Base-by-base conservation (phyloP, 2,888 invertebrate species). In the Macaria liturata region DNA sequence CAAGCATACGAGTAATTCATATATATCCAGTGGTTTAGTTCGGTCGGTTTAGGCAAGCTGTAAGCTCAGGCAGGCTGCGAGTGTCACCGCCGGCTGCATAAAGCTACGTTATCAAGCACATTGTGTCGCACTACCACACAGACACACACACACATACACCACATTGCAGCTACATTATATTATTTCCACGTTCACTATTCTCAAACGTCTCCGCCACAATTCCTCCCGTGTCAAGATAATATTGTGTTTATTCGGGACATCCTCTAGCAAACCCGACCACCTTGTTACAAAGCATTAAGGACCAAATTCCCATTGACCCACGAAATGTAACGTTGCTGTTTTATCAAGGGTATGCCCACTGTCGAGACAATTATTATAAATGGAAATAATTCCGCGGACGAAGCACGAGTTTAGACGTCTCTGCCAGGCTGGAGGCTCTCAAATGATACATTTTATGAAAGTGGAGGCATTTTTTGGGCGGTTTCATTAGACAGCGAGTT, bases 201-300 rank as follows among this genome's bases (percentile, higher is more conserved):
- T 31, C 47, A 45, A 46, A 59, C 55, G 57, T 64, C 64, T 59
- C 48, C 48, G 51, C 39, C 49, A 61, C 49, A 54, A 57, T 62
- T 48, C 51, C 51, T 60, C 49, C 42, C 49, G 48, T 60, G 63
- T 63, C 63, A 60, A 61, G 58, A 61, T 64, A 61, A 64, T 58
- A 51, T 57, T 59, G 59, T 59, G 62, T 59, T 62, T 62, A 58
- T 53, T 62, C 46, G 43, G 50, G n/a, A 46, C 39, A 20, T n/a
- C 20, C 20, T 6, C 34, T 37, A 4, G 3, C 5, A 6, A 3
- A 37, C 7, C 7, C 0, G 34, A 37, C 20, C 1, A 37, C 34
- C 34, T 7, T 37, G 34, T 50, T 47, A n/a, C 43, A 0, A 30
- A 4, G 56, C 9, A 20, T 20, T 54, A 61, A 32, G 32, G 57